These are phyloP conservation scores for Leptopterna dolabrata DNA, from an alignment of 2,888 invertebrate species.

Conservation along the genomic window DNA sequence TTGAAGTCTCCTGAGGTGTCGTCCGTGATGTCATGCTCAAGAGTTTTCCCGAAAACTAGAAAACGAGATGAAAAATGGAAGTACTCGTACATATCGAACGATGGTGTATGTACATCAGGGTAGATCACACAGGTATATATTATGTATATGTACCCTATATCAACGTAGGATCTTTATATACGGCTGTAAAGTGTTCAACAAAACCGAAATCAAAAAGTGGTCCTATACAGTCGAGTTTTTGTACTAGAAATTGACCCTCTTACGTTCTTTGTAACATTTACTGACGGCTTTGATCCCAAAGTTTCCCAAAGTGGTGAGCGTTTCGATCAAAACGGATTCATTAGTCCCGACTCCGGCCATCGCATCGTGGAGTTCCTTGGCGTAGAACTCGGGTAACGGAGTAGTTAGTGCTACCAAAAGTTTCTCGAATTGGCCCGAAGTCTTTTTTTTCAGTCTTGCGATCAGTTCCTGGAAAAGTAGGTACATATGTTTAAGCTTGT, in stretches of 20 bases:
- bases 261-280: conserved; percentile 83
- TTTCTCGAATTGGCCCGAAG: conserved; percentile 89
- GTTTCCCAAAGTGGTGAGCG: conserved; percentile 90
- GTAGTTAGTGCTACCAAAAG: conserved; percentile 92
- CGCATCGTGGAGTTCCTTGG: conserved; percentile 88
- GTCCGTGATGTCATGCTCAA: not conserved
- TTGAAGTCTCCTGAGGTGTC: not conserved
- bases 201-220: no score
- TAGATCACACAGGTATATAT: no score
- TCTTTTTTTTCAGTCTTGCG: conserved; percentile 87
- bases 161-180: no score
- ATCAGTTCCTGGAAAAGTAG: conserved; percentile 74
- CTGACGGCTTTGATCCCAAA: conserved; percentile 88
- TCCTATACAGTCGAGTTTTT: no score
- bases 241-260: conserved; percentile 66
- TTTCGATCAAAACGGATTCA: conserved; percentile 91
- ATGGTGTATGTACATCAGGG: no score
- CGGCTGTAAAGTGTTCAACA: no score
- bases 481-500: no score
- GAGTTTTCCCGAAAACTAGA: not conserved
- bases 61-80: not conserved
- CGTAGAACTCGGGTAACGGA: conserved; percentile 89
- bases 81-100: no score
- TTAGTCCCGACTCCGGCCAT: conserved; percentile 89
- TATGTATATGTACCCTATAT: no score